Conservation (phyloP, 2,888 invertebrate species). For the Ecdyonurus torrentis region DNA sequence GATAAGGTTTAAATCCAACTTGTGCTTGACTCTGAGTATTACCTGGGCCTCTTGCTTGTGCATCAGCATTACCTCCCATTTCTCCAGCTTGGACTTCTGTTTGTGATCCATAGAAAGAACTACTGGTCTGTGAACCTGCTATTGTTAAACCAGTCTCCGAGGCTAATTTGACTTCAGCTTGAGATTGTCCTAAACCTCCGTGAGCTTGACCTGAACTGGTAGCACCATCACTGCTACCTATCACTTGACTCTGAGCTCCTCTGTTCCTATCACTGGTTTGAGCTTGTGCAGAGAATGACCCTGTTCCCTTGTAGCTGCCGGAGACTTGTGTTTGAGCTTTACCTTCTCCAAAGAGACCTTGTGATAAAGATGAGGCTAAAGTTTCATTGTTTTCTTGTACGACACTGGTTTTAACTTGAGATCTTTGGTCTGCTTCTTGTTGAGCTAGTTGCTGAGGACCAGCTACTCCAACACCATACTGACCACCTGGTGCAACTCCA, state of each 20-base stretch:
- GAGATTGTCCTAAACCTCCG: conserved; percentile 56
- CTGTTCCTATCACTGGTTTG: conserved; percentile 58
- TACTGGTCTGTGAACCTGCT: conserved; percentile 58
- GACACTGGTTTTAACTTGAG: conserved; percentile 53
- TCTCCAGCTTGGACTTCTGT: conserved; percentile 64
- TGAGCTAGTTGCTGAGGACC: not conserved
- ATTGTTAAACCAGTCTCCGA: conserved; percentile 58
- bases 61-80: conserved; percentile 71
- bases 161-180: conserved; percentile 57
- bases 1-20: conserved; percentile 65
- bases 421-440: conserved; percentile 44
- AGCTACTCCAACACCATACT: not conserved
- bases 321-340: conserved; percentile 68
- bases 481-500: not conserved
- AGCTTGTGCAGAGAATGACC: conserved; percentile 68
- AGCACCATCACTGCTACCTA: conserved; percentile 58
- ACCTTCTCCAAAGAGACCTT: conserved; percentile 56
- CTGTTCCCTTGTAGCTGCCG: conserved; percentile 58
- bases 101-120: conserved; percentile 57
- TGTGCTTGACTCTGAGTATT: conserved; percentile 78
- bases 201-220: conserved; percentile 57
- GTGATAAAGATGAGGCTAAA: conserved; percentile 56
- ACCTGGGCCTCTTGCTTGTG: conserved; percentile 69
- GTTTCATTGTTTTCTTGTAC: conserved; percentile 41
- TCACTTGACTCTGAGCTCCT: conserved; percentile 44